phyloP scores from a whole-genome alignment of 2,888 invertebrate genomes.

The Sinodicranocentrus sp. region DNA sequence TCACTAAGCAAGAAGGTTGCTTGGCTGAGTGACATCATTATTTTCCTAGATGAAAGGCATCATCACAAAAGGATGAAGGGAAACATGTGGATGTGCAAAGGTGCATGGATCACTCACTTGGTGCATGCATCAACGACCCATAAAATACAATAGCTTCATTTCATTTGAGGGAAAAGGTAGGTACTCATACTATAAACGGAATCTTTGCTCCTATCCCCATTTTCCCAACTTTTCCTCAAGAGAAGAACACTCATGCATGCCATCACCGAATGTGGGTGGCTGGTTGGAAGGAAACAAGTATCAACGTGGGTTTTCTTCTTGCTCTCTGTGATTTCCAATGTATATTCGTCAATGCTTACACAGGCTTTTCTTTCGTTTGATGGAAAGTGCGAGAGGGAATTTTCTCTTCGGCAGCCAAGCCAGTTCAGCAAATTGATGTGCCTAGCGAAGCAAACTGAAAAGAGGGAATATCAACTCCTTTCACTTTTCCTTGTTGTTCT shows the following conservation, averaged over 20 bases:
- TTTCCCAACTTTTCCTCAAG: background rate
- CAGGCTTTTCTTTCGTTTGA: background rate
- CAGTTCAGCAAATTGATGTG: conserved; percentile 18
- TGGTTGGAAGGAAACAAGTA: background rate
- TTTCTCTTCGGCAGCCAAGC: background rate
- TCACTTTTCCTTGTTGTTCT: conserved; percentile 35
- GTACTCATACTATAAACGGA: too few species aligned
- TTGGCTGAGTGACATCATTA: conserved; percentile 45
- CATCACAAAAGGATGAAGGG: conserved; percentile 15
- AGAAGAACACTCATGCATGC: background rate
- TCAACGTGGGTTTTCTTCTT: background rate
- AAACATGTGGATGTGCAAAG: conserved; percentile 32
- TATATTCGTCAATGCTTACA: background rate
- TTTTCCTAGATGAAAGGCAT: conserved; percentile 45
- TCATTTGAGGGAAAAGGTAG: conserved; percentile 12
- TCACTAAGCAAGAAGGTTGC: conserved; percentile 30
- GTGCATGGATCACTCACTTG: conserved; percentile 35
- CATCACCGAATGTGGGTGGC: background rate
- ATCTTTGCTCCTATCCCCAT: background rate
- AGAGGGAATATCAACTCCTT: background rate
- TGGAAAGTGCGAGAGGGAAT: background rate
- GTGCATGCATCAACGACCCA: conserved; percentile 43
- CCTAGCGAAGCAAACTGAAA: background rate
- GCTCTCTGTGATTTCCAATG: background rate
- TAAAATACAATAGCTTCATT: conserved; percentile 22